Percentiles rank a stretch among this genome's conserved stretches.
Conservation (phyloP, 2,113 vertebrate genomes). For the Poecilia latipinna region DNA sequence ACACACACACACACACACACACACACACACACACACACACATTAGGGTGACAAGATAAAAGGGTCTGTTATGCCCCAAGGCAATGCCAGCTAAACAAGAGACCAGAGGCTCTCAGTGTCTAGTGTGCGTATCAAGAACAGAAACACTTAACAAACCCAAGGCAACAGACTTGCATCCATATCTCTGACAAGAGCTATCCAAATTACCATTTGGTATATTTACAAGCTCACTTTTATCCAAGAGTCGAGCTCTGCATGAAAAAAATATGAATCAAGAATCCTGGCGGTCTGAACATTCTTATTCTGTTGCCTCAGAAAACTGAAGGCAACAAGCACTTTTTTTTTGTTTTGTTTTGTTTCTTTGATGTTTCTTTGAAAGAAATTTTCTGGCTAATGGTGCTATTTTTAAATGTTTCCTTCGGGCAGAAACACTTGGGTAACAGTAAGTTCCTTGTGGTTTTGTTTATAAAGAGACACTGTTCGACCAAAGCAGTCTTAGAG, state of each 20-base stretch:
- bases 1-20: constrained; percentile 35
- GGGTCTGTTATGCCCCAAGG: constrained; percentile 70
- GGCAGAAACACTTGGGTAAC: constrained; percentile 29
- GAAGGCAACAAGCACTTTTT: constrained; percentile 37
- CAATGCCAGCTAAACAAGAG: constrained; percentile 67
- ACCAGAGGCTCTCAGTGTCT: constrained; percentile 57
- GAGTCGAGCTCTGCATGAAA: constrained; percentile 23
- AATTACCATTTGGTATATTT: constrained; percentile 49
- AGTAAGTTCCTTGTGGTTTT: constrained; percentile 48
- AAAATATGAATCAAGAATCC: constrained; percentile 18
- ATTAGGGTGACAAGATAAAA: constrained; percentile 78
- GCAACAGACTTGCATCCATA: constrained; percentile 23
- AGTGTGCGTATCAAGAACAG: constrained; percentile 42
- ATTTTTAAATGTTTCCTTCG: constrained; percentile 60
- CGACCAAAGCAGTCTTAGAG: constrained; percentile 17
- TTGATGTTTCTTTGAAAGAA: constrained; percentile 28
- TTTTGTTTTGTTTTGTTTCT: too few species aligned
- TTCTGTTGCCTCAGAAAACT: constrained; percentile 55
- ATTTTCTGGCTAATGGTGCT: constrained; percentile 58
- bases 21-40: constrained; percentile 23
- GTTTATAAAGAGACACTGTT: constrained; percentile 19
- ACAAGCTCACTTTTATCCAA: constrained; percentile 47
- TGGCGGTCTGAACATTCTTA: constrained; percentile 44
- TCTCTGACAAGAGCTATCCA: constrained; percentile 26
- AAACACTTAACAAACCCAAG: constrained; percentile 55